phyloP scores from a whole-genome alignment of 2,888 invertebrate genomes.

The Lypha dubia region DNA sequence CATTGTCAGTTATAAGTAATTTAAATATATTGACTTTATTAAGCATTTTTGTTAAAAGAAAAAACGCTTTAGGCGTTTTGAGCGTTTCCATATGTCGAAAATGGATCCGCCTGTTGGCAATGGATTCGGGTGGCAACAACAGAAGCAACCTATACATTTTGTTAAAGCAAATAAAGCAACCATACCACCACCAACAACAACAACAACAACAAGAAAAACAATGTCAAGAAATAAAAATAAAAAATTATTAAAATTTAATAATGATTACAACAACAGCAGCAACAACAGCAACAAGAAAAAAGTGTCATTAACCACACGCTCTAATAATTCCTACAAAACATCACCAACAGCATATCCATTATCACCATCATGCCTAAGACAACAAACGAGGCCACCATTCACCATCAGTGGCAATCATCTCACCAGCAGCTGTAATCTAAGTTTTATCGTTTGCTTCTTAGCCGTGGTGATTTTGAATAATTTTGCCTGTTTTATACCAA shows the following conservation, averaged over 20 bases:
- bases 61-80: conserved; percentile 54
- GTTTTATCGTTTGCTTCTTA: conserved; percentile 77
- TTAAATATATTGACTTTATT: conserved; percentile 8
- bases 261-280: conserved; percentile 63
- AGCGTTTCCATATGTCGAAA: conserved; percentile 52
- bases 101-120: conserved; percentile 82
- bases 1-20: not conserved
- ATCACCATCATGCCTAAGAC: conserved; percentile 22
- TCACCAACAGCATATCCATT: conserved; percentile 27
- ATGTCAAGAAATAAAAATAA: no score
- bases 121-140: conserved; percentile 80
- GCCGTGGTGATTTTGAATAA: conserved; percentile 79
- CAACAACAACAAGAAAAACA: no score
- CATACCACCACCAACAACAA: conserved; percentile 69
- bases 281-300: conserved; percentile 49
- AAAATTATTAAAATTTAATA: conserved; percentile 69
- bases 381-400: conserved; percentile 32
- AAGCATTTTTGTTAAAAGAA: not conserved
- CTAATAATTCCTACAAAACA: conserved; percentile 47
- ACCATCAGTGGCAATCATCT: conserved; percentile 20
- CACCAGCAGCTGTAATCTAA: conserved; percentile 74
- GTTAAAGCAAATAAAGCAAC: conserved; percentile 23
- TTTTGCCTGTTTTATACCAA: conserved; percentile 77
- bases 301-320: conserved; percentile 63
- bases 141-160: conserved; percentile 66